phyloP scores from a whole-genome alignment of 1,140 invertebrate species.

The Dendroctonus ponderosae region DNA sequence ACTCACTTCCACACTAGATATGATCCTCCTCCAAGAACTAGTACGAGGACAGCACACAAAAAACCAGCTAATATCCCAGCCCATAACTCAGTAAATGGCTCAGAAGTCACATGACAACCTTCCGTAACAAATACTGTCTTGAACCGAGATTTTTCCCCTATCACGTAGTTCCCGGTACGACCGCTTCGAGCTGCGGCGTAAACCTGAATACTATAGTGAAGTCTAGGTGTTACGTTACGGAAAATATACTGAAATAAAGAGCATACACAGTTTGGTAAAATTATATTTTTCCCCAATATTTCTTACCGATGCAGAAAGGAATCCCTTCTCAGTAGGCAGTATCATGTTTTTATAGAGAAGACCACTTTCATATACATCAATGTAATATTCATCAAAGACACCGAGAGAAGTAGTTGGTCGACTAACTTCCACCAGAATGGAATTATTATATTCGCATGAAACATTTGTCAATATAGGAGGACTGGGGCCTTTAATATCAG shows the following conservation, averaged over 20 bases:
- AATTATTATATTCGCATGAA: constrained; percentile 63
- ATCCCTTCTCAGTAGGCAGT: constrained; percentile 12
- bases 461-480: constrained; percentile 77
- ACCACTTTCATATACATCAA: constrained; percentile 27
- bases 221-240: constrained; percentile 71
- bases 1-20: constrained; percentile 78
- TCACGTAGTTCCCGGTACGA: constrained; percentile 63
- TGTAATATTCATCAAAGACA: constrained; percentile 24
- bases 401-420: constrained; percentile 15
- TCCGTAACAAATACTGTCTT: constrained; percentile 64
- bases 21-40: constrained; percentile 68
- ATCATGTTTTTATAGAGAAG: constrained; percentile 12
- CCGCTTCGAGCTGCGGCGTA: constrained; percentile 69
- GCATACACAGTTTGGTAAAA: too few relatives aligned
- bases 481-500: constrained; percentile 78
- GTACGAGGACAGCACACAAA: constrained; percentile 69
- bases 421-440: constrained; percentile 20
- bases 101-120: constrained; percentile 57
- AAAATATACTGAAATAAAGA: constrained; percentile 62
- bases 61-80: constrained; percentile 71
- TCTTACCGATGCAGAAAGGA: constrained; percentile 16
- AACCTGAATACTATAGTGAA: constrained; percentile 63
- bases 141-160: constrained; percentile 65
- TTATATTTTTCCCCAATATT: too few relatives aligned
- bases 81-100: constrained; percentile 57